phyloP scores from a whole-genome alignment of 2,797 vertebrate genomes.

The Rhinichthys osculus region DNA sequence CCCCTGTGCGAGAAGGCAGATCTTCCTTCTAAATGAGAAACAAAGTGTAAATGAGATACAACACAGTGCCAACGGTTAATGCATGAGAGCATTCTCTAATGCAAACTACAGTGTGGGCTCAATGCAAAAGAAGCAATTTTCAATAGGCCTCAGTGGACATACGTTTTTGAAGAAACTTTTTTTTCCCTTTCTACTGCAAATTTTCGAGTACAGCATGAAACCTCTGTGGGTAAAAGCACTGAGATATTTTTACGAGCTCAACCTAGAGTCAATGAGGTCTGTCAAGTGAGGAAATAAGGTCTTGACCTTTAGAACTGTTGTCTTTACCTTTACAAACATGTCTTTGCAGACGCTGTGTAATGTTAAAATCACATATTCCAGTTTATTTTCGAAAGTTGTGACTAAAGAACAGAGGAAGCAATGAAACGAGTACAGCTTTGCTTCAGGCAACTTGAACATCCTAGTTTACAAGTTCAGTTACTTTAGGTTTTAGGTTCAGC shows the following conservation, averaged over 20 bases:
- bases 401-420: constrained; percentile 19
- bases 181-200: neutral
- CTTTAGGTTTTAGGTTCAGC: constrained; percentile 23
- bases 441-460: constrained; percentile 14
- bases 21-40: constrained; percentile 12
- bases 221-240: neutral
- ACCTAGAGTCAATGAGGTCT: neutral
- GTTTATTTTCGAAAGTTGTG: neutral
- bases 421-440: constrained; percentile 17
- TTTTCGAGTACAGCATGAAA: neutral
- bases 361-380: neutral
- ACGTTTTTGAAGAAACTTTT: neutral
- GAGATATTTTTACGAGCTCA: neutral
- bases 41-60: constrained; percentile 36
- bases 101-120: constrained; percentile 66
- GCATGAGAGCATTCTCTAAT: constrained; percentile 63
- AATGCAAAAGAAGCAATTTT: constrained; percentile 71
- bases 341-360: neutral
- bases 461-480: constrained; percentile 31
- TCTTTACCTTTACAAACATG: neutral
- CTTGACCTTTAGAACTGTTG: constrained; percentile 1
- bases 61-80: constrained; percentile 48
- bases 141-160: constrained; percentile 50
- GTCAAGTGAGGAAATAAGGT: neutral
- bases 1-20: neutral